These are phyloP conservation scores for Pandion haliaetus DNA, from an alignment of 2,113 vertebrate genomes.

Conservation along the genomic window DNA sequence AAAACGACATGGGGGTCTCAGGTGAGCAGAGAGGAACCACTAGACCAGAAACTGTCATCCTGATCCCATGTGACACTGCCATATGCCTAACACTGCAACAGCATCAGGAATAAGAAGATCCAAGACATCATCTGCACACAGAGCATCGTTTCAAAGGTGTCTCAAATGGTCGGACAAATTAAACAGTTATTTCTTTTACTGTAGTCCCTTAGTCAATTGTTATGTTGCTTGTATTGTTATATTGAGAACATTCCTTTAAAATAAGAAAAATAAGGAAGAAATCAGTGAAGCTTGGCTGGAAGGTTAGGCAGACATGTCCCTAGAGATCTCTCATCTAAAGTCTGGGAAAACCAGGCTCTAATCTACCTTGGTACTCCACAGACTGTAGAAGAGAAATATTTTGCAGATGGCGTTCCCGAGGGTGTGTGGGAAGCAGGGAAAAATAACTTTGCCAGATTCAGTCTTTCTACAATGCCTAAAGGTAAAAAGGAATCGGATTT, in stretches of 20 bases:
- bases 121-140: not conserved
- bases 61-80: not conserved
- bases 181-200: not conserved
- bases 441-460: not conserved
- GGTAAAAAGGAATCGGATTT: not conserved
- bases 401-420: constrained; percentile 31
- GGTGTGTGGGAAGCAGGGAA: not conserved
- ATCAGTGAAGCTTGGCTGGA: not conserved
- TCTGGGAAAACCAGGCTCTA: not conserved
- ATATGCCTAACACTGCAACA: not conserved
- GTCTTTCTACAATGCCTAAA: not conserved
- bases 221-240: not conserved
- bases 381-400: not conserved
- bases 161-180: not conserved
- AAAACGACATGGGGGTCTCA: rapidly evolving
- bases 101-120: not conserved
- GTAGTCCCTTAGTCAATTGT: not conserved
- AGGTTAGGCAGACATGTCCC: not conserved
- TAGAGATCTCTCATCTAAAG: not conserved
- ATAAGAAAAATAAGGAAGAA: not conserved
- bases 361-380: not conserved
- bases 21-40: not conserved
- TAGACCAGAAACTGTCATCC: not conserved
- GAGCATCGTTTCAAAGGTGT: not conserved
- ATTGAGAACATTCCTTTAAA: not conserved